Evolutionary conservation across 2,888 invertebrate species (phyloP), one percentile per base, ranked within the genome.

Genomic region (Agelastica alni): DNA sequence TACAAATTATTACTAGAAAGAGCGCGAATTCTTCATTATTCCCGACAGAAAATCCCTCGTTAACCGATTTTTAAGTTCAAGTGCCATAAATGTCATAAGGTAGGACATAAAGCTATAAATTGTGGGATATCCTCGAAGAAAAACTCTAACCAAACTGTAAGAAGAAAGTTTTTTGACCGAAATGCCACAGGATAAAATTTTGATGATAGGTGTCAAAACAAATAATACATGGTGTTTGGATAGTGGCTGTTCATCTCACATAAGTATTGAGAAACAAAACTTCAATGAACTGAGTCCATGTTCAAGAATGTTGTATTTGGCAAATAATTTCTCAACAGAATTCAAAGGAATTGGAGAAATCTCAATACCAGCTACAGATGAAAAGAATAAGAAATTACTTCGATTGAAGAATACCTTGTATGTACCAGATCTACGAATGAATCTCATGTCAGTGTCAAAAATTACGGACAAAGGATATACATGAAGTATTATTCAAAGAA

Each of bases 381-480:
- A 3, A 36, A 12, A 10, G 16, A 13, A 12, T 36, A 3, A 6
- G 13, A 36, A 36, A 16, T 4, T 3, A 36, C 3, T 36, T 2
- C 3, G 10, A 36, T 36, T 36, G 36, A 36, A 36, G 6, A 12
- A 36, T 36, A 36, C 14, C 2, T 13, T 13, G 14, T 6, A 36
- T 36, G 13, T 12, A 2, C 14, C 36, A 2, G 36, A 36, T 36
- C 16, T 12, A 36, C 13, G 36, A 12, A 36, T 6, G 12, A 36
- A 36, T 36, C 36, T 36, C 7, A 36, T 6, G 12, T 36, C 36
- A 36, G 14, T 36, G 2, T 36, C 36, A 36, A 36, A 36, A 36
- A 36, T 36, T 3, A 6, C 36, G 10, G 16, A 36, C 16, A 36
- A 4, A 36, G 36, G 36, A 12, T 3, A 36, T n/a, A n/a, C n/a